Evolutionary conservation across 2,113 vertebrate genomes (phyloP).

Genomic region (Entelurus aequoreus): DNA sequence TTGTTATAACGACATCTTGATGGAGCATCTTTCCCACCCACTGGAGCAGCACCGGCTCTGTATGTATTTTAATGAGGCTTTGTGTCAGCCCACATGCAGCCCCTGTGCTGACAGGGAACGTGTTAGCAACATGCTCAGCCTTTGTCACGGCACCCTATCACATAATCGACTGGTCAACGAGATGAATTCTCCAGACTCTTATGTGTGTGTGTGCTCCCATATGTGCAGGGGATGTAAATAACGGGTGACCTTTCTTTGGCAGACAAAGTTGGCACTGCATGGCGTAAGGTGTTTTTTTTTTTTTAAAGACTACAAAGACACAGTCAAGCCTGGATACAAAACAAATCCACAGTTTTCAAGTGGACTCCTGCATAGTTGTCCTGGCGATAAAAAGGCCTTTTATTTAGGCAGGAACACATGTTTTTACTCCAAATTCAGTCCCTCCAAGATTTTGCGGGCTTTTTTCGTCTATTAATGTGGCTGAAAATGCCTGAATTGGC

Average conservation of each 20-base stretch:
- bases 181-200: slow-evolving; percentile 56
- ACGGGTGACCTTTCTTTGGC: slow-evolving; percentile 41
- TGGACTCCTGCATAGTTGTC: slow-evolving; percentile 41
- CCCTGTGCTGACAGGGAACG: slow-evolving; percentile 61
- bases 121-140: slow-evolving; percentile 69
- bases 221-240: slow-evolving; percentile 51
- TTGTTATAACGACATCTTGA: slow-evolving; percentile 78
- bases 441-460: too few relatives aligned
- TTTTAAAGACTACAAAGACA: slow-evolving; percentile 10
- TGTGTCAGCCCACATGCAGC: slow-evolving; percentile 70
- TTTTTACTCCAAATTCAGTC: slow-evolving; percentile 56
- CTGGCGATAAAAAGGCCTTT: slow-evolving; percentile 61
- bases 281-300: slow-evolving; percentile 41
- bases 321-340: slow-evolving; percentile 14
- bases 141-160: slow-evolving; percentile 62
- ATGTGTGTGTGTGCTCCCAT: slow-evolving; percentile 35
- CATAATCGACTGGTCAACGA: slow-evolving; percentile 52
- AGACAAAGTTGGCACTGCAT: slow-evolving; percentile 38
- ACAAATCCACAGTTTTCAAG: slow-evolving; percentile 47
- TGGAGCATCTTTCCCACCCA: slow-evolving; percentile 79
- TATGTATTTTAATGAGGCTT: slow-evolving; percentile 78
- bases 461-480: too few relatives aligned
- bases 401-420: slow-evolving; percentile 56
- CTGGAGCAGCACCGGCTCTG: slow-evolving; percentile 64
- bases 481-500: too few relatives aligned